A percentile compares a stretch with the other conserved stretches of the same genome.
Evolutionary conservation across 2,888 invertebrate species (phyloP).

Genomic region (Papilio gigon): DNA sequence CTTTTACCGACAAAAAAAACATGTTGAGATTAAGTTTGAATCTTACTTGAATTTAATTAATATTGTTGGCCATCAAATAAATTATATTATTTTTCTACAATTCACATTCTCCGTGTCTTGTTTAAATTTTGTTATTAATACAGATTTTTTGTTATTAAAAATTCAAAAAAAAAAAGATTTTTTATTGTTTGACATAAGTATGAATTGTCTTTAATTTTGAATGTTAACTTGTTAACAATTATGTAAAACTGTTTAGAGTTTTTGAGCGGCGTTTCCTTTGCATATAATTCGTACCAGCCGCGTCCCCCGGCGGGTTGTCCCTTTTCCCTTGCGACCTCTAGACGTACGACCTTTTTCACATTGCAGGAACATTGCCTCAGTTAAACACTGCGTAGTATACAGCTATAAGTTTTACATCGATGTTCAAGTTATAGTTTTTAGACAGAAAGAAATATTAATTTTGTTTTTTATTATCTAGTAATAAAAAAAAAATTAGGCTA

Average conservation of each 20-base stretch:
- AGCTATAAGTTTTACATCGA: background rate
- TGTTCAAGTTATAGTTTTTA: background rate
- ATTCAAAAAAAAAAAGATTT: too few relatives aligned
- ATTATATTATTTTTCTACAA: too few relatives aligned
- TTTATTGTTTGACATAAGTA: background rate
- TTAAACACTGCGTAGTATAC: constrained; percentile 32
- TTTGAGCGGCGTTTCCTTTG: constrained; percentile 33
- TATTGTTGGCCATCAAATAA: too few relatives aligned
- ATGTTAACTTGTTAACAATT: background rate
- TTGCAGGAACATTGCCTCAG: constrained; percentile 49
- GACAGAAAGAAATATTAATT: too few relatives aligned
- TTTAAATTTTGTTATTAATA: too few relatives aligned
- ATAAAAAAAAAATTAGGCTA: too few relatives aligned
- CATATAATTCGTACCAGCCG: constrained; percentile 44
- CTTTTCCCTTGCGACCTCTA: constrained; percentile 68
- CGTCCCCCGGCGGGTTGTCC: constrained; percentile 44
- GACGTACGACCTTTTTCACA: constrained; percentile 65
- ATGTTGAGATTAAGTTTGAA: background rate
- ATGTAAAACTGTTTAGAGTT: background rate
- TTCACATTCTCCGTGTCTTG: too few relatives aligned
- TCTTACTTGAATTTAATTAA: too few relatives aligned
- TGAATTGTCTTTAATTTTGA: background rate
- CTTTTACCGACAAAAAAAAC: background rate
- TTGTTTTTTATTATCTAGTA: too few relatives aligned
- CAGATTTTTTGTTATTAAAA: too few relatives aligned